Evolutionary conservation across 2,113 vertebrate genomes (phyloP).

Genomic region (Vulpes lagopus): DNA sequence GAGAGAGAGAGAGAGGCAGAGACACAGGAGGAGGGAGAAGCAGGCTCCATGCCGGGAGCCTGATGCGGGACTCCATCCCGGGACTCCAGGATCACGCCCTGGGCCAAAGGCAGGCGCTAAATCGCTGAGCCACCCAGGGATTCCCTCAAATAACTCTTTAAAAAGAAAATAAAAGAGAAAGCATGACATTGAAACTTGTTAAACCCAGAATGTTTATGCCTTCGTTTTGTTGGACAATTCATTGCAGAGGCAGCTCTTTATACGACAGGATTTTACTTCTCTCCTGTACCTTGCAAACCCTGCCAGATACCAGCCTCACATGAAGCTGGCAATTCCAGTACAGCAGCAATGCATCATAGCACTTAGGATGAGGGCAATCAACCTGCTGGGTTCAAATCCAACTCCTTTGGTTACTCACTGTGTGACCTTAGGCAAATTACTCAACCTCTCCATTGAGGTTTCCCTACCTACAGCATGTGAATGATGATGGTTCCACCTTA

Average conservation of each 20-base stretch:
- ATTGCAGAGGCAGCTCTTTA: background rate
- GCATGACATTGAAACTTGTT: background rate
- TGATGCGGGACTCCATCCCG: no score
- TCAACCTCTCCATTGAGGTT: background rate
- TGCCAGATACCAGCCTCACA: background rate
- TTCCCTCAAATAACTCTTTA: background rate
- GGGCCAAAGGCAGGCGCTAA: no score
- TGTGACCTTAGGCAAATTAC: background rate
- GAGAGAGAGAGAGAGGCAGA: no score
- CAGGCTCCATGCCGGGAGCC: no score
- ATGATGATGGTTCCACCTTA: background rate
- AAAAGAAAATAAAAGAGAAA: constrained; percentile 5
- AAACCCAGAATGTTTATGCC: background rate
- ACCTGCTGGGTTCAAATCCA: background rate
- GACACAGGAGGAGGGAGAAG: no score
- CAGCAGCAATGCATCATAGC: background rate
- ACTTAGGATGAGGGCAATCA: background rate
- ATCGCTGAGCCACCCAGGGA: no score
- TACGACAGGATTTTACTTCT: background rate
- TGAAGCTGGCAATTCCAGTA: background rate
- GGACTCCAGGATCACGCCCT: no score
- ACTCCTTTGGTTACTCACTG: background rate
- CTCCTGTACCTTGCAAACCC: background rate
- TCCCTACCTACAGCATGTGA: background rate
- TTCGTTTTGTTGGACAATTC: background rate